Conservation (phyloP, 2,797 vertebrate species). For the Chromis chromis region DNA sequence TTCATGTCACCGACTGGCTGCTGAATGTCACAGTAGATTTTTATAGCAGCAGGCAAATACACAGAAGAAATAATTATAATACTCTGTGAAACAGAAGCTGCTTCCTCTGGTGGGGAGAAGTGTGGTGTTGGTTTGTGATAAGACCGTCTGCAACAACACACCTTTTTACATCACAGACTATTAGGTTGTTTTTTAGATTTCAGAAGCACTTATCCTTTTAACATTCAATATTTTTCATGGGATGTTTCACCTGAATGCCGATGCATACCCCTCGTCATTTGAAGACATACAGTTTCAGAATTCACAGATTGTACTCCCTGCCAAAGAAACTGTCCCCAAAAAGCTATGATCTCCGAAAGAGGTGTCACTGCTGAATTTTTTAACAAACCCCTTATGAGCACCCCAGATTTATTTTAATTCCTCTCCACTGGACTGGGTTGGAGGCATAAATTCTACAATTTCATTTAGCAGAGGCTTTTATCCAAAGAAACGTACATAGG, state of each 20-base stretch:
- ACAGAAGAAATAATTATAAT: conserved; percentile 36
- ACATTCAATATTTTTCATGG: neutral
- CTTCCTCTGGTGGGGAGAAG: conserved; percentile 40
- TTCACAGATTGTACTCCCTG: no score
- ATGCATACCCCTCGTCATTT: neutral
- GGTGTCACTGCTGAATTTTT: neutral
- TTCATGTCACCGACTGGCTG: neutral
- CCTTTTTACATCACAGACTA: neutral
- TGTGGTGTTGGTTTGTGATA: conserved; percentile 19
- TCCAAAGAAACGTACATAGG: no score
- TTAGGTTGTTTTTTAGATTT: conserved; percentile 1
- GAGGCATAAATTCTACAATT: no score
- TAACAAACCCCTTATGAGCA: neutral
- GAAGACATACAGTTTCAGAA: neutral
- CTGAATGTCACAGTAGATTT: conserved; percentile 10
- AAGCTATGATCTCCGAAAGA: neutral
- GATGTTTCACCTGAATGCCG: neutral
- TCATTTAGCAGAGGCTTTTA: no score
- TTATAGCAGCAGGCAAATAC: conserved; percentile 19
- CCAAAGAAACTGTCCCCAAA: neutral
- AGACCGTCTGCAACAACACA: neutral
- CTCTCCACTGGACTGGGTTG: conserved; percentile 1
- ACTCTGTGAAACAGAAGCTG: conserved; percentile 24
- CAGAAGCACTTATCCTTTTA: neutral
- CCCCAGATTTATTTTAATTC: conserved; percentile 9